phyloP scores from a whole-genome alignment of 2,797 vertebrate species.

The Anomalospiza imberbis region DNA sequence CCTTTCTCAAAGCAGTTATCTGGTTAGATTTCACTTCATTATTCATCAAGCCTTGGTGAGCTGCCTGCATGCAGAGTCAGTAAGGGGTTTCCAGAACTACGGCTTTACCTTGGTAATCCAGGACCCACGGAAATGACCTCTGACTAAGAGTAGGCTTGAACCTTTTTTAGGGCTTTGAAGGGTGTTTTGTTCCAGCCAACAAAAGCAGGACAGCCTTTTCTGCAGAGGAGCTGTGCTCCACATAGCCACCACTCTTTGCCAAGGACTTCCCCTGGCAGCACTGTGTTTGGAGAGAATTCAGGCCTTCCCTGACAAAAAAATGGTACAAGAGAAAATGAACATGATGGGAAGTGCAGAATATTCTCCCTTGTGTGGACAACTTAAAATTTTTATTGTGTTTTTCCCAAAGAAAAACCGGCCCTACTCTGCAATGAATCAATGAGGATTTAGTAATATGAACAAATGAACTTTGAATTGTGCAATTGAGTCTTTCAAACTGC shows the following conservation, averaged over 20 bases:
- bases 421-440: background rate
- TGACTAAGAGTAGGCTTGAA: background rate
- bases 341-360: background rate
- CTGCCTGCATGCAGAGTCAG: background rate
- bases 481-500: background rate
- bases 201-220: background rate
- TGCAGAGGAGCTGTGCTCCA: background rate
- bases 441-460: background rate
- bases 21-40: slow-evolving; percentile 1
- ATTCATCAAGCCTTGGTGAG: background rate
- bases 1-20: background rate
- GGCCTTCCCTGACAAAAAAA: background rate
- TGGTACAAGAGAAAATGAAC: background rate
- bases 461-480: background rate
- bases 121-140: background rate
- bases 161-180: background rate
- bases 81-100: background rate
- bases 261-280: fast-evolving
- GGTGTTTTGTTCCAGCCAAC: background rate
- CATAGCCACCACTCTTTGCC: background rate
- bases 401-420: background rate
- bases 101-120: background rate
- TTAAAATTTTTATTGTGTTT: background rate
- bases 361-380: background rate
- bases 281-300: background rate